Conservation (phyloP, 2,888 invertebrate genomes). For the Eupithecia exiguata region DNA sequence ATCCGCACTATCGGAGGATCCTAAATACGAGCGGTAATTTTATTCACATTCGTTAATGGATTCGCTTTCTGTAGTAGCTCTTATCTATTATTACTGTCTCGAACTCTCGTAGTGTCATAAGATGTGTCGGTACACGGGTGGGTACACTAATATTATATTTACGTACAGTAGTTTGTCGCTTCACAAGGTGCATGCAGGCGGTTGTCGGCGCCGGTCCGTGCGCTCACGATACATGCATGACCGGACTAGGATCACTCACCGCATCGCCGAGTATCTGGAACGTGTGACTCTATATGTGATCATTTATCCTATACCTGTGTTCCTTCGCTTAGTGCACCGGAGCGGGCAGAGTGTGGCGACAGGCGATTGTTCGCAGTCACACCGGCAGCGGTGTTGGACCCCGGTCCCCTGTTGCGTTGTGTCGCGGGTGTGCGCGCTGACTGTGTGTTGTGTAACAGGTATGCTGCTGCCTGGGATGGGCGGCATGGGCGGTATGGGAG, state of each 20-base stretch:
- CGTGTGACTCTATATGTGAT: constrained; percentile 82
- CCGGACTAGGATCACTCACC: constrained; percentile 56
- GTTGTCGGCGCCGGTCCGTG: constrained; percentile 1
- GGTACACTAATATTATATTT: constrained; percentile 83
- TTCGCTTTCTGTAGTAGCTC: constrained; percentile 83
- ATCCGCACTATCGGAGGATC: constrained; percentile 75
- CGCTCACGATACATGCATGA: constrained; percentile 71
- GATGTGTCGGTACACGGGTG: constrained; percentile 80
- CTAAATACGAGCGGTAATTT: constrained; percentile 77
- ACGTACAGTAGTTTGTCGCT: constrained; percentile 83
- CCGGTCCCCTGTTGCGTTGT: constrained; percentile 62
- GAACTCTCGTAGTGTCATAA: constrained; percentile 79
- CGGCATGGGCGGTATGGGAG: constrained; percentile 12
- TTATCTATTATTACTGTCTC: constrained; percentile 79
- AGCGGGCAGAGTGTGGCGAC: constrained; percentile 52
- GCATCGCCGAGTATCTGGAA: constrained; percentile 72
- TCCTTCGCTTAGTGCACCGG: constrained; percentile 74
- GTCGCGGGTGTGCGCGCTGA: constrained; percentile 37
- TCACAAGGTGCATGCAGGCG: constrained; percentile 77
- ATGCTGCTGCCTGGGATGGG: constrained; percentile 69
- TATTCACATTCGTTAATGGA: constrained; percentile 81
- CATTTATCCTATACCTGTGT: constrained; percentile 78
- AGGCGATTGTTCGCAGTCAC: constrained; percentile 76
- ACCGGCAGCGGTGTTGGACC: constrained; percentile 72
- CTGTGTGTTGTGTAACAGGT: constrained; percentile 65